Percentiles rank a stretch among this genome's conserved stretches.
Conservation (phyloP, 2,797 vertebrate genomes). For the Caiman crocodilus region DNA sequence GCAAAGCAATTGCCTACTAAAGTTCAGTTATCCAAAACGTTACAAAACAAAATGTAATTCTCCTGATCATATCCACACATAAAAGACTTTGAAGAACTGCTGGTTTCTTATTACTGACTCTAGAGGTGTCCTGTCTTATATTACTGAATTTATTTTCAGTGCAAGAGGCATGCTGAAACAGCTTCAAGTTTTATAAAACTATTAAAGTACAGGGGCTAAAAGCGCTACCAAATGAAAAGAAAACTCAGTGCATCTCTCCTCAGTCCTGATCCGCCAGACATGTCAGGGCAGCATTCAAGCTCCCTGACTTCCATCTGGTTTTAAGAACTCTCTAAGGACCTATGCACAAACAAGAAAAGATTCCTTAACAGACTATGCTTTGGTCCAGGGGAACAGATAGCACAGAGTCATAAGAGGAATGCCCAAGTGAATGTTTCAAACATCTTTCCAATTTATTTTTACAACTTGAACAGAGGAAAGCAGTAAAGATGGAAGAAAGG, state of each 20-base stretch:
- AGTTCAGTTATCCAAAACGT: background rate
- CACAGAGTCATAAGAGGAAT: background rate
- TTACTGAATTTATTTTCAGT: background rate
- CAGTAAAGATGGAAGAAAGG: background rate
- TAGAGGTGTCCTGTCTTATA: background rate
- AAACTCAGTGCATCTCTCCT: background rate
- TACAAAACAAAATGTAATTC: background rate
- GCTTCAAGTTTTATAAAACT: background rate
- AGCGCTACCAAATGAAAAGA: too few species aligned
- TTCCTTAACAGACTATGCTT: background rate
- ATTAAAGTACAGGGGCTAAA: too few species aligned
- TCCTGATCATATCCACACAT: background rate
- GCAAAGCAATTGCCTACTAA: background rate
- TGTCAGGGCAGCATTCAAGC: background rate
- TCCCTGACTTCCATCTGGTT: background rate
- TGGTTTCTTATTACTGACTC: background rate
- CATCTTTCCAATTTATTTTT: background rate
- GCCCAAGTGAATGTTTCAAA: background rate
- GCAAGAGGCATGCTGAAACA: accelerated
- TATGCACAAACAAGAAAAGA: background rate
- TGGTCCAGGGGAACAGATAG: background rate
- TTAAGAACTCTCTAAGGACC: background rate
- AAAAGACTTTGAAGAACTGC: background rate
- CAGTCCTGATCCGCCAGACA: background rate
- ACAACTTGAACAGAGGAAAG: background rate